Percentiles rank a stretch among this genome's conserved stretches.
Conservation (phyloP, 2,797 vertebrate species). For the Tenualosa thibaudeaui region DNA sequence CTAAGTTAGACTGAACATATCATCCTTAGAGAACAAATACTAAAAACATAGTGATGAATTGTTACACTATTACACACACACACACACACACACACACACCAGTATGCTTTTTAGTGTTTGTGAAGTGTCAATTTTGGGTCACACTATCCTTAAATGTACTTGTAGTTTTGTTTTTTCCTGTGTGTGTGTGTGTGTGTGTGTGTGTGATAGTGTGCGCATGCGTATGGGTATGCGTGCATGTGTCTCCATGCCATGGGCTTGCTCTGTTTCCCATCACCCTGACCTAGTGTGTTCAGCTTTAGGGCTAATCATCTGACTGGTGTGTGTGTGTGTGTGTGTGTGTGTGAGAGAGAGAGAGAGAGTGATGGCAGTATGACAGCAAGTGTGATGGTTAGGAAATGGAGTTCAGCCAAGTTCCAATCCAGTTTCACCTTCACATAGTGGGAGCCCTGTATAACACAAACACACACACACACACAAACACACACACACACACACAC, state of each 20-base stretch:
- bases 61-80: too few species aligned
- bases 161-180: background rate
- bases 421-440: slow-evolving; percentile 15
- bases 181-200: background rate
- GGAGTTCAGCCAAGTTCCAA: slow-evolving; percentile 32
- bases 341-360: background rate
- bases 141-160: too few species aligned
- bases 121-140: too few species aligned
- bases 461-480: background rate
- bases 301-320: too few species aligned
- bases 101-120: too few species aligned
- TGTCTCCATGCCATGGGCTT: background rate
- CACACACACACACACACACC: too few species aligned
- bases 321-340: background rate
- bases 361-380: slow-evolving; percentile 26
- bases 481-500: too few species aligned
- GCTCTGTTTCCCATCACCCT: too few species aligned
- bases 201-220: background rate
- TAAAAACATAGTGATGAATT: too few species aligned
- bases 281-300: too few species aligned
- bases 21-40: too few species aligned
- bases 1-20: too few species aligned
- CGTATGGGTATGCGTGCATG: background rate
- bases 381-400: slow-evolving; percentile 29
- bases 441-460: background rate